These are phyloP conservation scores for Callorhinus ursinus DNA, from an alignment of 2,113 vertebrate genomes.

Conservation along the genomic window DNA sequence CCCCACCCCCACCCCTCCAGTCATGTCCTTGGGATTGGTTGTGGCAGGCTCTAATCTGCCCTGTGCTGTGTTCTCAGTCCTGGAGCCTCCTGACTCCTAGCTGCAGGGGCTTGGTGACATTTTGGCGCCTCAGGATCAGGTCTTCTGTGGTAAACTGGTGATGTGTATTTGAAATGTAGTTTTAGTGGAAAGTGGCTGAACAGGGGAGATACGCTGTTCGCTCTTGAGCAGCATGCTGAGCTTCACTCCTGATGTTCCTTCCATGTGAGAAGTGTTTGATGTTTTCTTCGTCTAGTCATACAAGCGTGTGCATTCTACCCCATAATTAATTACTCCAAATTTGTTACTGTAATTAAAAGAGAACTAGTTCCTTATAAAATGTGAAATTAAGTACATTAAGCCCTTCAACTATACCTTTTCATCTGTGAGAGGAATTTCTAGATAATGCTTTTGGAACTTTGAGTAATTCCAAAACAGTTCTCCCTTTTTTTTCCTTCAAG, in stretches of 20 bases:
- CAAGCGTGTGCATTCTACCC: background rate
- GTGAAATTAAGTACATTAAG: background rate
- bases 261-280: background rate
- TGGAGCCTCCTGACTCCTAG: background rate
- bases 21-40: background rate
- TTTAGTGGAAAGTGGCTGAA: background rate
- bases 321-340: background rate
- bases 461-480: background rate
- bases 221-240: background rate
- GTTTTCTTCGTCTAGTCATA: background rate
- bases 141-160: background rate
- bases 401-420: background rate
- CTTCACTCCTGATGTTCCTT: background rate
- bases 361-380: slow-evolving; percentile 28
- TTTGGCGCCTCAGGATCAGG: background rate
- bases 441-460: background rate
- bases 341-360: background rate
- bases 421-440: background rate
- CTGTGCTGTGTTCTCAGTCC: background rate
- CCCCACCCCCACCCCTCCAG: no score
- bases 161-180: background rate
- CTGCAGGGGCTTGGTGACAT: background rate
- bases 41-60: background rate
- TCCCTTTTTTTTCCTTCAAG: background rate
- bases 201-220: background rate